Evolutionary conservation across 1,140 invertebrate genomes (phyloP).

Genomic region (Drosophila funebris): DNA sequence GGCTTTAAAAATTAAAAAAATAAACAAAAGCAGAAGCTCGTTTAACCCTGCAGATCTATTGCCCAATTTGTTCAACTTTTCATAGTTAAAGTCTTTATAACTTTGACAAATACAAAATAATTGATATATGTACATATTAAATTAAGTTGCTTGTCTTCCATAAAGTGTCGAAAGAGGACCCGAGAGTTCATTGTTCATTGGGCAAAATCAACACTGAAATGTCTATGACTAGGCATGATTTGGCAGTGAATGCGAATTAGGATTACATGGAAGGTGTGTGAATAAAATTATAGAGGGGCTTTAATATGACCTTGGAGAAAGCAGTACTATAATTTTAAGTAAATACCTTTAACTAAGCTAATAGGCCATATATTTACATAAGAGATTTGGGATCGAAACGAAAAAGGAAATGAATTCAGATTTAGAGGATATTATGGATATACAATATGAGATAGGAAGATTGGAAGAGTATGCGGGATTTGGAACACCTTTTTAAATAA

Average conservation of each 20-base stretch:
- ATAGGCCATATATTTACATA: too few relatives aligned
- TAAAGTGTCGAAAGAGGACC: constrained; percentile 9
- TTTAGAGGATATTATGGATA: too few relatives aligned
- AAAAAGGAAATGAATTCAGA: too few relatives aligned
- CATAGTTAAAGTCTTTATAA: constrained; percentile 3
- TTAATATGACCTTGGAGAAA: background rate
- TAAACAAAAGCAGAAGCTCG: background rate
- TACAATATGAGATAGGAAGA: too few relatives aligned
- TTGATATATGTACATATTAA: constrained; percentile 24
- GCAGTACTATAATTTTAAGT: background rate
- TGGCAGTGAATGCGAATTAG: background rate
- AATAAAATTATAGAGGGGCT: background rate
- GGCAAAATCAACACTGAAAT: constrained; percentile 17
- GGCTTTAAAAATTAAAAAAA: background rate
- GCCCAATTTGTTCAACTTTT: constrained; percentile 12
- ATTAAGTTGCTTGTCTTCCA: constrained; percentile 18
- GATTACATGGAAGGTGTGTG: background rate
- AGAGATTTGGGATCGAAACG: too few relatives aligned
- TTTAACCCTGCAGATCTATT: constrained; percentile 6
- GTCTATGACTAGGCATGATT: constrained; percentile 15
- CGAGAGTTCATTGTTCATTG: constrained; percentile 10
- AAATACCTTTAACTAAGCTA: background rate
- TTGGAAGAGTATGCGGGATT: background rate
- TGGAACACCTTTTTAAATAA: background rate
- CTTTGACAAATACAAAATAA: constrained; percentile 7